Percentiles rank a stretch among this genome's conserved stretches.
phyloP scores from a whole-genome alignment of 2,113 vertebrate species.

The Menura novaehollandiae region DNA sequence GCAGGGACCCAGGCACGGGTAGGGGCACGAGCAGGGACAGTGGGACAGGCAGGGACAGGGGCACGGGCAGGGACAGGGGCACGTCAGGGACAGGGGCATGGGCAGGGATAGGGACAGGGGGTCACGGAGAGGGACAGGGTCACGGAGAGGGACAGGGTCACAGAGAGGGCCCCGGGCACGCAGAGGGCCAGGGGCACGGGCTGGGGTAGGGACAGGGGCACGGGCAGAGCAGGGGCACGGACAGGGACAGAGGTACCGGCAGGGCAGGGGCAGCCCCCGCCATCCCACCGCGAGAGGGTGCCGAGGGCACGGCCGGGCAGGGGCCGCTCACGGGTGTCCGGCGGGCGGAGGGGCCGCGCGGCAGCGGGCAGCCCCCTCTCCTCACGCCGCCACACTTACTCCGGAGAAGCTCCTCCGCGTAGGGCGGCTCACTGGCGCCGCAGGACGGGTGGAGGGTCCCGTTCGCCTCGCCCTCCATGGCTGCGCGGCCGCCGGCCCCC shows the following conservation, averaged over 20 bases:
- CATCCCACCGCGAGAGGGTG: background rate
- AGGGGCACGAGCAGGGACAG: background rate
- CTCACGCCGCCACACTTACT: constrained; percentile 3
- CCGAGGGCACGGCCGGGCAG: background rate
- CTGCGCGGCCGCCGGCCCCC: background rate
- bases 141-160: no score
- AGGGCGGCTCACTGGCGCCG: background rate
- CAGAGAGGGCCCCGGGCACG: accelerated
- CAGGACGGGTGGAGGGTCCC: background rate
- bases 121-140: background rate
- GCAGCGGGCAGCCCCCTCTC: background rate
- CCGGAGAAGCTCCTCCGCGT: constrained; percentile 14
- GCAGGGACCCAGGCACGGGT: accelerated
- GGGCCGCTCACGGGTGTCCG: background rate
- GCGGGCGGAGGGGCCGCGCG: background rate
- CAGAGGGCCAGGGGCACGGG: background rate
- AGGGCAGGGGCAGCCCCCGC: background rate
- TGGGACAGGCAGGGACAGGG: no score
- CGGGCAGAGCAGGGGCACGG: background rate
- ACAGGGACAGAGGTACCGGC: background rate
- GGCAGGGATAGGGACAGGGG: background rate
- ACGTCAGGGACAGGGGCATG: background rate
- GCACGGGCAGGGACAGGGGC: background rate
- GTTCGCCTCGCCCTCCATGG: background rate
- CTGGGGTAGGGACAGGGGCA: background rate